Base-by-base conservation (phyloP, 2,797 vertebrate species). In the Microctenopoma lineatum region DNA sequence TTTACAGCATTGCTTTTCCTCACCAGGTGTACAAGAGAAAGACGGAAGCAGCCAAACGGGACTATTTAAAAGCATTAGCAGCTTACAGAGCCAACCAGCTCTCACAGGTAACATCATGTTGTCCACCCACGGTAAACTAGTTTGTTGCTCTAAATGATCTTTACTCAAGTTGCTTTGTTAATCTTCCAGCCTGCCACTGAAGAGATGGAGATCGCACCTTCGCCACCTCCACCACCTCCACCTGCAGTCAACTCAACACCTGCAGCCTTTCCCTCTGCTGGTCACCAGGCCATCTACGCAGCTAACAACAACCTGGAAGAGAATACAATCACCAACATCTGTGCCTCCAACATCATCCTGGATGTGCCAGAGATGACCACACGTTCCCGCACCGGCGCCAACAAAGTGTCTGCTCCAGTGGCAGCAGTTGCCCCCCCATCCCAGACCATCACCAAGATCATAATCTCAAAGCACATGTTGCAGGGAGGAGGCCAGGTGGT, bases 21-120 rank as follows among this genome's bases (percentile, higher is more conserved):
- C 38, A 14, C 27, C 36, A 98, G 96, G 96, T 98, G 2, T 98
- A 98, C 84, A 97, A 96, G 85, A 94, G 95, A 81, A 98, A 98
- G 90, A 96, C 96, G 0, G 96, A 97, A 81, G 91, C 93, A 13
- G 96, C 96, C 29, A 97, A 97, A 82, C 96, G 93, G 78, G 96
- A 97, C 15, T 97, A 98, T 85, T 88, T 98, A 65, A 97, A 97
- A 86, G 96, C 95, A 0, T 85, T 98, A 41, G 95, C 96, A 52
- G 94, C 95, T 21, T 98, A 98, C 76, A 93, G 88, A 90, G 96
- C 95, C 73, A 95, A 92, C 85, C 96, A 96, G 73, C 94, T 97
- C 38, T 93, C 95, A 16, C 96, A 96, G 87, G 92, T 91, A 73
- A 74, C 14, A 1, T 11, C 25, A 21, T 21, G 11, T 36, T 51